Evolutionary conservation across 2,797 vertebrate species (phyloP), one percentile per base, ranked within the genome.

Genomic region (Manis pentadactyla): DNA sequence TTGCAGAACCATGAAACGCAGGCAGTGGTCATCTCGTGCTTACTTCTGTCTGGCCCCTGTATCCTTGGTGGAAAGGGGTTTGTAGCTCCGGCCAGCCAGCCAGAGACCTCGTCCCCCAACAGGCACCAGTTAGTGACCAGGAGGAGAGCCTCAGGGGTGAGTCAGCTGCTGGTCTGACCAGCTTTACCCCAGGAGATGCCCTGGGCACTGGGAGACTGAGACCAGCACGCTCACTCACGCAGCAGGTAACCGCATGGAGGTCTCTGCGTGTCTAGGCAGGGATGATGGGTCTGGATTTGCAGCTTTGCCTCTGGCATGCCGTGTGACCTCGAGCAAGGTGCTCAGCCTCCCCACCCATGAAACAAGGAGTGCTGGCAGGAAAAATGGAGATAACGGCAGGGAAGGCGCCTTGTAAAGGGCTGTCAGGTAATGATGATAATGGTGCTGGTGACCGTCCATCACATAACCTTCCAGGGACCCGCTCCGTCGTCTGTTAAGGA

Each of bases 1-100:
- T 15, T 7, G 4, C 4, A 25, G n/a, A 21, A 25, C 71, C 27
- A 4, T 2, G 2, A 53, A 19, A 14, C 0, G 0, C 23, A 11
- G 10, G 74, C 13, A 49, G 21, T 1, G 42, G 66, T 8, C 1
- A 27, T 37, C 17, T 64, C 2, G 46, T 51, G 61, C 14, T 5
- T 0, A 12, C 9, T 21, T 19, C 25, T 14, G 10, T 23, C 71
- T 4, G 57, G 82, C 0, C 39, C 46, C 18, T 49, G 9, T 14
- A 7, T 31, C 66, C 0, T 2, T 4, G 53, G 6, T 21, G 37
- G 61, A 7, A 21, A 42, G 5, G 25, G 51, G 4, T 75, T 25
- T 29, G 61, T 1, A 19, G 46, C 15, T 23, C 29, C 9, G 8
- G 46, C 13, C 19, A 12, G 46, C 13, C 19, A 12, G 55, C 34